phyloP scores from a whole-genome alignment of 1,140 invertebrate species.

The Chrysoperla carnea region DNA sequence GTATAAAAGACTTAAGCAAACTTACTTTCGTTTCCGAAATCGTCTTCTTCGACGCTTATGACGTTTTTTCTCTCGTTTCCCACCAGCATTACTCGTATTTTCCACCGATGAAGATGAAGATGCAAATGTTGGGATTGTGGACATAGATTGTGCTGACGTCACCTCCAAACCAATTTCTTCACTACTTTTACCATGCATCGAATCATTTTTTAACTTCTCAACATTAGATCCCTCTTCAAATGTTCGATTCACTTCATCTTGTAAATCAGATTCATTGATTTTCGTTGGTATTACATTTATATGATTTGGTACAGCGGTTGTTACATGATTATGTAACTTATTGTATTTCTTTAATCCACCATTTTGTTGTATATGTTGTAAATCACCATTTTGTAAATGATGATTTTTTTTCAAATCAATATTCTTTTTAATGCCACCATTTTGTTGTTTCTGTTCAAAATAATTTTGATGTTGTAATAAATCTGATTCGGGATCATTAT shows the following conservation, averaged over 20 bases:
- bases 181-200: slow-evolving; percentile 9
- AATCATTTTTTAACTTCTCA: too few relatives aligned
- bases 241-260: slow-evolving; percentile 11
- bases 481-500: slow-evolving; percentile 26
- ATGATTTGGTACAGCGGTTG: too few relatives aligned
- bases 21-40: not conserved
- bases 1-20: not conserved
- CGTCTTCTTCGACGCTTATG: not conserved
- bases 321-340: too few relatives aligned
- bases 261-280: slow-evolving; percentile 1
- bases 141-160: not conserved
- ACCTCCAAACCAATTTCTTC: not conserved
- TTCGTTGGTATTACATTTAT: too few relatives aligned
- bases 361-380: too few relatives aligned
- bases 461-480: too few relatives aligned
- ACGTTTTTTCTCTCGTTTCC: not conserved
- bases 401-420: too few relatives aligned
- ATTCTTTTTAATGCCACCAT: too few relatives aligned
- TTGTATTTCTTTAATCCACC: too few relatives aligned
- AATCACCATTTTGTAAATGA: too few relatives aligned
- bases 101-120: not conserved
- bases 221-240: too few relatives aligned
- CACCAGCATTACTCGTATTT: not conserved
- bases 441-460: too few relatives aligned
- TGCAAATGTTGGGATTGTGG: not conserved